A percentile compares a stretch with the other conserved stretches of the same genome.
Evolutionary conservation across 1,140 invertebrate species (phyloP).

Genomic region (Drosophila elegans): DNA sequence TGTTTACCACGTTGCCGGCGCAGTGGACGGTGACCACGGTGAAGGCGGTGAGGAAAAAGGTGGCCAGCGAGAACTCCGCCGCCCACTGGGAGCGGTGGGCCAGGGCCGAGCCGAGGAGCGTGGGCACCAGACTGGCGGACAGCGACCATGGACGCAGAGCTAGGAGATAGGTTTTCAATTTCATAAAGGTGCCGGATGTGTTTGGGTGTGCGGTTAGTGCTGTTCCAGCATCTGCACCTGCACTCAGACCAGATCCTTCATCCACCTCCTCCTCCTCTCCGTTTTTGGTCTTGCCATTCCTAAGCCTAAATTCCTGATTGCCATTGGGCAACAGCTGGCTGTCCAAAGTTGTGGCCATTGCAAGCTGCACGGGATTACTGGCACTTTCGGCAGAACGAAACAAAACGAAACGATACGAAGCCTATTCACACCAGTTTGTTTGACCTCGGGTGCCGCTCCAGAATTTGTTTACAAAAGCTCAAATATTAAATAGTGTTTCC

Average conservation of each 20-base stretch:
- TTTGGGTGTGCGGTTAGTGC: constrained; percentile 14
- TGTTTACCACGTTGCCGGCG: constrained; percentile 98
- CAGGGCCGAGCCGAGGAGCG: constrained; percentile 91
- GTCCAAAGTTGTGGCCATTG: constrained; percentile 70
- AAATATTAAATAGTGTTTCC: constrained; percentile 53
- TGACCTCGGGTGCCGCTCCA: constrained; percentile 40
- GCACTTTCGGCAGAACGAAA: constrained; percentile 14
- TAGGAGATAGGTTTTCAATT: constrained; percentile 93
- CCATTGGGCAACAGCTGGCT: constrained; percentile 51
- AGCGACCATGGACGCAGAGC: constrained; percentile 96
- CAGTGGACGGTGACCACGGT: constrained; percentile 96
- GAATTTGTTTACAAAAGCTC: constrained; percentile 71
- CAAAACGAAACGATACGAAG: constrained; percentile 34
- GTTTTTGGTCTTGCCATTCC: constrained; percentile 18
- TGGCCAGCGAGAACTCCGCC: constrained; percentile 91
- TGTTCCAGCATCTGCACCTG: constrained; percentile 21
- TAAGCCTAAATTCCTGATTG: not conserved
- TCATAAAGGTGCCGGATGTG: constrained; percentile 88
- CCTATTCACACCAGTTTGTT: constrained; percentile 34
- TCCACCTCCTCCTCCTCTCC: not conserved
- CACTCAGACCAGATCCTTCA: not conserved
- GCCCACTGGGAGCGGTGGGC: constrained; percentile 91
- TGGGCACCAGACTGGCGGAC: constrained; percentile 95
- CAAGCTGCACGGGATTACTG: constrained; percentile 49
- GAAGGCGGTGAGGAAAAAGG: constrained; percentile 92